A percentile compares a stretch with the other conserved stretches of the same genome.
phyloP scores from a whole-genome alignment of 1,140 invertebrate genomes.

The Aphis gossypii region DNA sequence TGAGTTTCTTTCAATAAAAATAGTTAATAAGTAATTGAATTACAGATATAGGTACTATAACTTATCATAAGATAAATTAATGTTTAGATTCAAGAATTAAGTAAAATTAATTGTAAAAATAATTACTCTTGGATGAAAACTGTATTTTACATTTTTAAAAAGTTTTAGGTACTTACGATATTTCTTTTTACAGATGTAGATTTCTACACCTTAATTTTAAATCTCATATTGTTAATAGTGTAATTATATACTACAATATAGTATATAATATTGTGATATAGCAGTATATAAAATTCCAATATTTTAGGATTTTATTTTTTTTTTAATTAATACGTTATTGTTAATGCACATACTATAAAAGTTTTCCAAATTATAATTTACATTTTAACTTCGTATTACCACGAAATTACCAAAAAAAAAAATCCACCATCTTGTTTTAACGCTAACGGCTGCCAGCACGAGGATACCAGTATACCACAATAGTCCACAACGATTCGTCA shows the following conservation, averaged over 20 bases:
- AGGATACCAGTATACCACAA: not conserved
- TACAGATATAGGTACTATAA: not conserved
- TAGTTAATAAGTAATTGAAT: not conserved
- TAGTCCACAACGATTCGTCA: slow-evolving; percentile 25
- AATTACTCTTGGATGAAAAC: not conserved
- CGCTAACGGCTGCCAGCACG: not conserved
- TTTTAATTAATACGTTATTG: not conserved
- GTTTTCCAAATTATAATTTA: not conserved
- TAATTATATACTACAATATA: too few species aligned
- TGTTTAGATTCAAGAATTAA: not conserved
- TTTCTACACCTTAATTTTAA: not conserved
- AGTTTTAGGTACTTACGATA: not conserved
- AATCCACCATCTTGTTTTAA: not conserved
- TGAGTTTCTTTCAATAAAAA: too few species aligned
- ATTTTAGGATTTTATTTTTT: not conserved
- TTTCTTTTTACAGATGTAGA: not conserved
- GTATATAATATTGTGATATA: too few species aligned
- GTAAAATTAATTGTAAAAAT: not conserved
- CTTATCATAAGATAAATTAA: not conserved
- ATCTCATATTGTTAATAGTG: too few species aligned
- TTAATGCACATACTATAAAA: not conserved
- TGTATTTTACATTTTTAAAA: not conserved
- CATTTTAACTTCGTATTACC: not conserved
- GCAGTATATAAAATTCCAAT: not conserved
- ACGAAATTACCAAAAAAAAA: not conserved